Conservation (phyloP, 2,797 vertebrate genomes). For the Netta rufina region DNA sequence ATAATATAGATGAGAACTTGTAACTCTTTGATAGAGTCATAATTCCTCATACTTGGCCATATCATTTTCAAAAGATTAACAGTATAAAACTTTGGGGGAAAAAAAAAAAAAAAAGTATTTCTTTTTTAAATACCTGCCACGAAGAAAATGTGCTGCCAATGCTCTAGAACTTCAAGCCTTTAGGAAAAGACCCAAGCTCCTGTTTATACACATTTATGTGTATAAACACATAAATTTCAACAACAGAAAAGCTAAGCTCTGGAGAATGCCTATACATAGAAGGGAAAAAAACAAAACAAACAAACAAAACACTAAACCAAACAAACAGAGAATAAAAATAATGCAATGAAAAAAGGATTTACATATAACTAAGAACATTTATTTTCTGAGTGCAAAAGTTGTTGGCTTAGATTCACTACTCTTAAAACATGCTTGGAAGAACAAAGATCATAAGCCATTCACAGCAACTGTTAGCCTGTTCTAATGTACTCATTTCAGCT, state of each 20-base stretch:
- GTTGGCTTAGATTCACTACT: background rate
- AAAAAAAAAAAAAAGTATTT: background rate
- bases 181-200: background rate
- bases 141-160: background rate
- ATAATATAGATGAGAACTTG: background rate
- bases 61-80: background rate
- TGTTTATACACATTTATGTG: no score
- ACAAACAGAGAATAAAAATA: background rate
- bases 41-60: background rate
- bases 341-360: accelerated
- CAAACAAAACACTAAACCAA: no score
- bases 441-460: background rate
- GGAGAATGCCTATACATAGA: background rate
- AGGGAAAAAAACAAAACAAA: background rate
- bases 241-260: background rate
- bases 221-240: background rate
- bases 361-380: background rate
- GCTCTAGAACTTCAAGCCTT: background rate
- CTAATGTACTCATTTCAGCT: background rate
- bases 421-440: background rate
- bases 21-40: background rate
- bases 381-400: background rate
- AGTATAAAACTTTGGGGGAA: background rate
- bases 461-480: background rate
- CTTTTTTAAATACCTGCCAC: background rate